phyloP scores from a whole-genome alignment of 2,113 vertebrate species.

The Pheucticus melanocephalus region DNA sequence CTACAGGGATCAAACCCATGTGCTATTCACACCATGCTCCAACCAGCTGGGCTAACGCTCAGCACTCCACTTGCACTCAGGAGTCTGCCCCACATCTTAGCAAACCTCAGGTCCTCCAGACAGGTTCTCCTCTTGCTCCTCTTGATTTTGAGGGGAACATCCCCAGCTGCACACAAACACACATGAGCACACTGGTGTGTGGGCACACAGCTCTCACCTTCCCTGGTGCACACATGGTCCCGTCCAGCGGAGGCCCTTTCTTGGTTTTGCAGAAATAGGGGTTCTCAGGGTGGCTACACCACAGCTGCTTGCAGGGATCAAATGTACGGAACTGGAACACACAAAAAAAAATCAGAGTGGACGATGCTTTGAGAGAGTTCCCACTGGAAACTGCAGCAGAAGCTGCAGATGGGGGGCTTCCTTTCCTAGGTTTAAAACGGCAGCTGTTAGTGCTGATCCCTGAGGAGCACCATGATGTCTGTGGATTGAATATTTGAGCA shows the following conservation, averaged over 20 bases:
- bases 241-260: conserved; percentile 96
- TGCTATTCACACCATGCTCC: not conserved
- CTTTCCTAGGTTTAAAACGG: not conserved
- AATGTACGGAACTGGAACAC: conserved; percentile 91
- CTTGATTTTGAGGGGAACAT: not conserved
- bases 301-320: conserved; percentile 96
- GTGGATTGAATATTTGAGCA: not conserved
- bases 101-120: not conserved
- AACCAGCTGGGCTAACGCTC: not conserved
- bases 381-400: not conserved
- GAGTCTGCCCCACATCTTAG: not conserved
- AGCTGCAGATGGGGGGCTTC: not conserved
- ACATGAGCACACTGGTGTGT: fast-evolving
- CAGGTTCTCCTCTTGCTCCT: not conserved
- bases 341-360: not conserved
- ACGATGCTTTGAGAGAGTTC: not conserved
- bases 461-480: fast-evolving
- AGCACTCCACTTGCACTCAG: not conserved
- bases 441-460: not conserved
- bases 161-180: not conserved
- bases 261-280: conserved; percentile 99
- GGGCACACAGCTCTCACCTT: conserved; percentile 78
- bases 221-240: conserved; percentile 91
- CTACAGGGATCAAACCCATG: not conserved
- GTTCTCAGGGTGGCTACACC: conserved; percentile 98